Evolutionary conservation across 2,797 vertebrate genomes (phyloP).

Genomic region (Staurois parvus): DNA sequence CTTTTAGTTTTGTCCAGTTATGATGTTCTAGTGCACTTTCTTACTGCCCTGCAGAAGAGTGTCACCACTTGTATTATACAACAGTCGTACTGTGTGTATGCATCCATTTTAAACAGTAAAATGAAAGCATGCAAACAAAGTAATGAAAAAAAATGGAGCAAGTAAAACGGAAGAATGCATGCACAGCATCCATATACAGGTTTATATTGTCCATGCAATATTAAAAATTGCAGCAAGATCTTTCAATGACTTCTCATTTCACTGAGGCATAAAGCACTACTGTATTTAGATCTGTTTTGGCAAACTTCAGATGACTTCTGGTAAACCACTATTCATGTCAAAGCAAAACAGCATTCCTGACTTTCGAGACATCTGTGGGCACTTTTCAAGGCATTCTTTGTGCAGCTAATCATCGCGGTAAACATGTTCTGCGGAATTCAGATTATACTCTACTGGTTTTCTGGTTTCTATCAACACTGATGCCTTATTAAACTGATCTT

Average conservation of each 20-base stretch:
- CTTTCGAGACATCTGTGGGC: conserved; percentile 31
- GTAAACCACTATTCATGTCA: not conserved
- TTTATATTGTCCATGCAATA: not conserved
- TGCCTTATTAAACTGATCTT: not conserved
- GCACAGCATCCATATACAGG: not conserved
- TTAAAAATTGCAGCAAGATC: not conserved
- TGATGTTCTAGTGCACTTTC: no score
- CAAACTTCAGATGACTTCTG: conserved; percentile 16
- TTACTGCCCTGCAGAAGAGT: no score
- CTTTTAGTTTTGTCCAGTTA: no score
- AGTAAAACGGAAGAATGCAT: not conserved
- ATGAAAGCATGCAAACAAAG: no score
- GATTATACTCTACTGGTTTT: not conserved
- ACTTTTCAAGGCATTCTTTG: conserved; percentile 36
- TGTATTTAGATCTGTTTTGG: conserved; percentile 2
- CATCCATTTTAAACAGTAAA: no score
- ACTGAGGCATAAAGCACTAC: not conserved
- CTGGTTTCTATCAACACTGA: not conserved
- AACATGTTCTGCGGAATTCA: conserved; percentile 18
- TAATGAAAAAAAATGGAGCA: no score
- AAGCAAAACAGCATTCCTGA: conserved; percentile 1
- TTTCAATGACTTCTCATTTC: not conserved
- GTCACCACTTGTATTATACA: no score
- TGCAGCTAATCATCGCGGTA: conserved; percentile 5
- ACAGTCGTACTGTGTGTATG: no score